Conservation (phyloP, 2,888 invertebrate species). For the Eristalis pertinax region DNA sequence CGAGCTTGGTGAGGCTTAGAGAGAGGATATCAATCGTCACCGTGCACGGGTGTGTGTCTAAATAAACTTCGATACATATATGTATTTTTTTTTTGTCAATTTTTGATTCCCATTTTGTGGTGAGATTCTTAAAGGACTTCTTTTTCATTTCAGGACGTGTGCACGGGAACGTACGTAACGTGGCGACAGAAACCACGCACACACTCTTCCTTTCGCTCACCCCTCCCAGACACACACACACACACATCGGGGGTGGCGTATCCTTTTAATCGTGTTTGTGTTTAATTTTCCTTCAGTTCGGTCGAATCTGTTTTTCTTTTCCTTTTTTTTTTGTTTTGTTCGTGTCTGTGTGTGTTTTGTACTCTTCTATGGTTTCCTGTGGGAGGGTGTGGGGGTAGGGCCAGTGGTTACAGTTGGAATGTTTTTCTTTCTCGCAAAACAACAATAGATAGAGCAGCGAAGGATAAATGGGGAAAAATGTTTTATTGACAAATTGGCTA, state of each 20-base stretch:
- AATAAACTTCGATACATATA: neutral
- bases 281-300: slow-evolving; percentile 25
- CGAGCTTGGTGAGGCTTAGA: slow-evolving; percentile 4
- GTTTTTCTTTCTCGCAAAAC: slow-evolving; percentile 6
- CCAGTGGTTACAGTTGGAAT: neutral
- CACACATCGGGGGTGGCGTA: neutral
- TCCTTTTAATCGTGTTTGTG: slow-evolving; percentile 28
- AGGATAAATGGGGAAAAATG: neutral
- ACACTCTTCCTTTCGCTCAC: neutral
- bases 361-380: neutral
- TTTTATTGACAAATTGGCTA: slow-evolving; percentile 16
- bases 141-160: neutral
- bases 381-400: neutral
- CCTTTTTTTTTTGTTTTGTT: neutral
- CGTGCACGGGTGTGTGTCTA: neutral
- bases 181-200: neutral
- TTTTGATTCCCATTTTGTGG: slow-evolving; percentile 5
- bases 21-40: neutral
- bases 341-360: neutral
- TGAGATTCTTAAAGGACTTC: slow-evolving; percentile 8
- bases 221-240: neutral
- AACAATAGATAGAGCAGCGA: slow-evolving; percentile 7
- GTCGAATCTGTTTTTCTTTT: neutral
- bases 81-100: neutral
- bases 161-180: neutral